Conservation (phyloP, 2,797 vertebrate genomes). For the Sebastes itinus region DNA sequence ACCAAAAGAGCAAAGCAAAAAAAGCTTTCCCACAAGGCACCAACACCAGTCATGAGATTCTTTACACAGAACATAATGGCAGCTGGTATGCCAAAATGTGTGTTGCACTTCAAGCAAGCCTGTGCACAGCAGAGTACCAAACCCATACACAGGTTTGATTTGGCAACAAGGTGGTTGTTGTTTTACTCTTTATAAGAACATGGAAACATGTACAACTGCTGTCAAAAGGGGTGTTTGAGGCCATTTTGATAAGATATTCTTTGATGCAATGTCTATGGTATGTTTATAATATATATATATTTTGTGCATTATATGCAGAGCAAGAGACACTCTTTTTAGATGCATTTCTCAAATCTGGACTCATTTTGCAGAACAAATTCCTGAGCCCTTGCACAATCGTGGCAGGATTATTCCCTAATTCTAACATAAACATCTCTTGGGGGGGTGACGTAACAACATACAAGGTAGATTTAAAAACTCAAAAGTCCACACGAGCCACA, state of each 20-base stretch:
- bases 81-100: not conserved
- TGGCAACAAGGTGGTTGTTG: not conserved
- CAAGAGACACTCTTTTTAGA: not conserved
- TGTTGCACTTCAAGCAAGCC: not conserved
- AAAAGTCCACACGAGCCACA: not conserved
- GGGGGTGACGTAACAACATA: not conserved
- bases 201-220: not conserved
- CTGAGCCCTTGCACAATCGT: not conserved
- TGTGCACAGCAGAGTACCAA: not conserved
- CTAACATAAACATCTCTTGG: not conserved
- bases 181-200: not conserved
- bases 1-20: not conserved
- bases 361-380: not conserved
- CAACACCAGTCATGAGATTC: constrained; percentile 17
- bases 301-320: not conserved
- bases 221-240: not conserved
- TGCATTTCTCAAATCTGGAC: not conserved
- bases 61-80: not conserved
- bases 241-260: not conserved
- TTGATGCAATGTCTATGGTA: not conserved
- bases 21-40: not conserved
- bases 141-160: not conserved
- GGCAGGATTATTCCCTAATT: not conserved
- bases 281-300: not conserved
- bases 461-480: not conserved